Conservation (phyloP, 2,113 vertebrate species). For the Alligator sinensis region DNA sequence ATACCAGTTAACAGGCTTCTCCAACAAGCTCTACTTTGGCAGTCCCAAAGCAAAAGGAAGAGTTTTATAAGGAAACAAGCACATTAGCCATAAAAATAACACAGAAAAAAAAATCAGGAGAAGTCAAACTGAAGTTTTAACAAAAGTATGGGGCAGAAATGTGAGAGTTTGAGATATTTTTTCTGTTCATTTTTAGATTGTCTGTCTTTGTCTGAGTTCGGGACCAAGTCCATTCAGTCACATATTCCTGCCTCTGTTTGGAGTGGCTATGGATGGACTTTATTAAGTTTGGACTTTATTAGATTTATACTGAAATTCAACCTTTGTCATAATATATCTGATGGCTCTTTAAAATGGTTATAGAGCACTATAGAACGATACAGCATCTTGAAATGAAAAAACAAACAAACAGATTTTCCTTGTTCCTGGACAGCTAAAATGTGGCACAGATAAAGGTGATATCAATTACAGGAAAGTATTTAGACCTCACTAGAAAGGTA, state of each 20-base stretch:
- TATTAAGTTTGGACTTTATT: not conserved
- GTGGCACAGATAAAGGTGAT: not conserved
- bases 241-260: not conserved
- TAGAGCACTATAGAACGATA: not conserved
- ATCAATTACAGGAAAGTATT: rapidly evolving
- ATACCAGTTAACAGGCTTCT: too few species aligned
- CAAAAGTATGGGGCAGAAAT: not conserved
- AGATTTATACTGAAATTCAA: not conserved
- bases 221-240: slow-evolving; percentile 20
- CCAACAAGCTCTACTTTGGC: too few species aligned
- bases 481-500: not conserved
- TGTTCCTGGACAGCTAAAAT: not conserved
- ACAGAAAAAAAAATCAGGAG: not conserved
- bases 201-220: not conserved
- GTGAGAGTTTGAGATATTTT: not conserved
- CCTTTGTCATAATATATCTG: not conserved
- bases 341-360: not conserved
- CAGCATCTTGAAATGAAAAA: not conserved
- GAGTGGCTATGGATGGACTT: not conserved
- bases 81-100: not conserved
- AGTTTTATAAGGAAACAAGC: not conserved
- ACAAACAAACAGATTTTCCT: not conserved
- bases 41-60: too few species aligned
- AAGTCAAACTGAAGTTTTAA: rapidly evolving
- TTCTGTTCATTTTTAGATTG: not conserved